phyloP scores from a whole-genome alignment of 2,888 invertebrate species.

The Tortrix viridana region DNA sequence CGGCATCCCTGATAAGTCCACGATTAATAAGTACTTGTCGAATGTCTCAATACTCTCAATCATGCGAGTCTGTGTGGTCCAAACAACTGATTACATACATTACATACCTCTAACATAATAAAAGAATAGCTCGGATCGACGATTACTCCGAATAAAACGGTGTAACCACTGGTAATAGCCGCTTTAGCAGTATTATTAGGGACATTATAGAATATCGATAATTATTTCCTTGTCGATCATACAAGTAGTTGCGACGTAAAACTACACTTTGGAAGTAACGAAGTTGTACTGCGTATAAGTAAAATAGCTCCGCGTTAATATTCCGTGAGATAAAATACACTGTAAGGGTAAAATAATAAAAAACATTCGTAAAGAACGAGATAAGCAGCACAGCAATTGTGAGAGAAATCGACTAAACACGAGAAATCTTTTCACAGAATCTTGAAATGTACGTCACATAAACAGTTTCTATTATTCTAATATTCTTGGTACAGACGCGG shows the following conservation, averaged over 20 bases:
- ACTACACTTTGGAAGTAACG: conserved; percentile 26
- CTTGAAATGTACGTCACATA: conserved; percentile 32
- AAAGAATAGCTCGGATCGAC: conserved; percentile 59
- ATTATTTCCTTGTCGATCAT: conserved; percentile 61
- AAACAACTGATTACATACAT: conserved; percentile 64
- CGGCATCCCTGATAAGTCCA: conserved; percentile 41
- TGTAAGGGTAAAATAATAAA: conserved; percentile 21
- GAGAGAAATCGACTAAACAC: conserved; percentile 30
- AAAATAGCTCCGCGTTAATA: neutral
- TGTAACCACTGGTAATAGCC: conserved; percentile 74
- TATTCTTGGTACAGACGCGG: conserved; percentile 40
- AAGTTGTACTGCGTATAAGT: conserved; percentile 24
- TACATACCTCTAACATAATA: conserved; percentile 37
- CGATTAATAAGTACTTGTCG: conserved; percentile 64
- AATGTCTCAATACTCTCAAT: conserved; percentile 69
- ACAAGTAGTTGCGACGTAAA: conserved; percentile 45
- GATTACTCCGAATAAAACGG: conserved; percentile 70
- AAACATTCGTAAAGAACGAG: conserved; percentile 26
- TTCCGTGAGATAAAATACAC: conserved; percentile 25
- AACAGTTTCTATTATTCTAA: conserved; percentile 37
- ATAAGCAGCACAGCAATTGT: conserved; percentile 18
- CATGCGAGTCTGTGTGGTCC: conserved; percentile 76
- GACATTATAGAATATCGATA: conserved; percentile 67
- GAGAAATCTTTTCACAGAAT: conserved; percentile 35
- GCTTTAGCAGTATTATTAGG: conserved; percentile 73